Evolutionary conservation across 2,888 invertebrate species (phyloP), one percentile per base, ranked within the genome.

Genomic region (Heliconius cydno): DNA sequence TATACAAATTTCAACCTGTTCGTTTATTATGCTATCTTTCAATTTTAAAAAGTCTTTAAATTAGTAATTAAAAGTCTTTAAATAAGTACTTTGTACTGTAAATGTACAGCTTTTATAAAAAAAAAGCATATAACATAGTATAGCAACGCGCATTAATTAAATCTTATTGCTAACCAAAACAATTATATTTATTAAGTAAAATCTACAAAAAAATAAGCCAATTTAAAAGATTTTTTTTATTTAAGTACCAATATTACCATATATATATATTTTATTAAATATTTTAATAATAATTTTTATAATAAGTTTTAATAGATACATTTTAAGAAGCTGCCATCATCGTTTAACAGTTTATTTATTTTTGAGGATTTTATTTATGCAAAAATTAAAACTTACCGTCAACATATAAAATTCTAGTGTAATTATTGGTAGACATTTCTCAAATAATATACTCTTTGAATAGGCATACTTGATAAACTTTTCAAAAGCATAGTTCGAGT

Each of bases 381-480:
- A 13, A 15, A 41, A 68, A 68, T 41, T n/a, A 41, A 25, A 41
- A 70, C 70, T 70, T 70, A 70, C 70, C 70, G 25, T 70, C 25
- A 46, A 70, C 6, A 3, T 70, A 41, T 70, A 15, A 41, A 25
- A 41, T 46, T 70, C 7, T 25, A 70, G 25, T 68, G 38, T 41
- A 41, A 41, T 34, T 67, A 67, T 68, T 2, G 38, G 41, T 70
- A 41, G 70, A 70, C 70, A 70, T 70, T 70, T 70, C 3, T 25
- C 70, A 70, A 41, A 41, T 46, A 70, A 41, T 28, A 74, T 72
- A 38, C 9, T 52, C 52, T 41, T 73, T 70, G 70, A 72, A 72
- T 72, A 57, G 30, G 30, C 52, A 72, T 57, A 72, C 73, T 60
- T 60, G 28, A 73, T 57, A 60, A 57, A 73, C 34, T n/a, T 57